Percentiles rank a stretch among this genome's conserved stretches.
These are phyloP conservation scores for Parapristionchus giblindavisi DNA, from an alignment of 2,888 invertebrate genomes.

Conservation along the genomic window DNA sequence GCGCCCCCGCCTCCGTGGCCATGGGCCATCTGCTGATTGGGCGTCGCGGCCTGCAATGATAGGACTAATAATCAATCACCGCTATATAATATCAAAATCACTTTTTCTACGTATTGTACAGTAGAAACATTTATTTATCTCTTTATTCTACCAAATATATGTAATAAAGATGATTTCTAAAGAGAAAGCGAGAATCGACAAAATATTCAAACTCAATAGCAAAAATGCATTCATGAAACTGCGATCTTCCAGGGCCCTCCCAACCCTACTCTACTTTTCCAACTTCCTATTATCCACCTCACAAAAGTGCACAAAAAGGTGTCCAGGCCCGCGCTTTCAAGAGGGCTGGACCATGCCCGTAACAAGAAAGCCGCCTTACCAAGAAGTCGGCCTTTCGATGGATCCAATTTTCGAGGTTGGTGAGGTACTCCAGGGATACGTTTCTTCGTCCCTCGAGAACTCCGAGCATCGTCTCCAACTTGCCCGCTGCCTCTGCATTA, in stretches of 20 bases:
- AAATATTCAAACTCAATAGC: too few relatives aligned
- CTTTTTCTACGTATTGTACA: too few relatives aligned
- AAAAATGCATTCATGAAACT: too few relatives aligned
- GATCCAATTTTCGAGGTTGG: constrained; percentile 58
- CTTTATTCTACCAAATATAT: too few relatives aligned
- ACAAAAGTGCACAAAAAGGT: too few relatives aligned
- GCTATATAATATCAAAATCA: too few relatives aligned
- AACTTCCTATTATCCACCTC: background rate
- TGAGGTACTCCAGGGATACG: constrained; percentile 56
- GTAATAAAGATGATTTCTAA: too few relatives aligned
- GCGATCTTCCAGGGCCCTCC: too few relatives aligned
- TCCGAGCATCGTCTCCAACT: constrained; percentile 50
- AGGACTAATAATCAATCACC: too few relatives aligned
- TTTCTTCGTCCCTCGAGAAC: constrained; percentile 57
- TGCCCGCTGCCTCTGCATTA: constrained; percentile 23
- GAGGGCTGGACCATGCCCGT: background rate
- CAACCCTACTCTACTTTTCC: background rate
- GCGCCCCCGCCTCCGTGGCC: background rate
- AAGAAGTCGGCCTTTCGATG: constrained; percentile 56
- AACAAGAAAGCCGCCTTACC: constrained; percentile 36
- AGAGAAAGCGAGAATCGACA: too few relatives aligned
- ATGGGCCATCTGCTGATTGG: background rate
- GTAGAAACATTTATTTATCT: too few relatives aligned
- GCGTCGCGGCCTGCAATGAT: too few relatives aligned
- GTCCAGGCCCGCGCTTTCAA: background rate